These are phyloP conservation scores for Phoxinus phoxinus DNA, from an alignment of 2,113 vertebrate genomes.

Conservation along the genomic window DNA sequence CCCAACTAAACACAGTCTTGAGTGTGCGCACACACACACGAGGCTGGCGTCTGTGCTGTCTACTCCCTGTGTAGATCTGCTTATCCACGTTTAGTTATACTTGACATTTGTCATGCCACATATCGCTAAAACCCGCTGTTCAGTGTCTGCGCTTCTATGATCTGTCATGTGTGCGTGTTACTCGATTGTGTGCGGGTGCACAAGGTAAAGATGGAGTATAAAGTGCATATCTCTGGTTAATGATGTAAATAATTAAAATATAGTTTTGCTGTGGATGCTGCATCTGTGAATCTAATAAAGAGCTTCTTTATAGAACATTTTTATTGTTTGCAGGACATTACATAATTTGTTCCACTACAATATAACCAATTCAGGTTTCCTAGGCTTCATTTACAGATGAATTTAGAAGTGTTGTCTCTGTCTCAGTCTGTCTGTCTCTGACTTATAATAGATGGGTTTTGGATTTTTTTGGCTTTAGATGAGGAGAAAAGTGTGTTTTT, in stretches of 20 bases:
- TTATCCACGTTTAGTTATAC: background rate
- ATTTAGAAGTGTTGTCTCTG: background rate
- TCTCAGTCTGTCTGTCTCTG: conserved; percentile 39
- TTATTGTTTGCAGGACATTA: background rate
- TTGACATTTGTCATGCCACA: conserved; percentile 15
- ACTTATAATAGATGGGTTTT: background rate
- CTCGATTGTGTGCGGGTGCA: background rate
- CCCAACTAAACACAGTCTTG: conserved; percentile 19
- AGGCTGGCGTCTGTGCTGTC: background rate
- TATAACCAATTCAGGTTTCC: background rate
- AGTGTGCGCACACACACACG: background rate
- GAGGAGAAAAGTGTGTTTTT: conserved; percentile 21
- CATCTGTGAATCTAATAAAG: conserved; percentile 14
- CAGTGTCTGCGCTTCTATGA: background rate
- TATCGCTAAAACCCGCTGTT: background rate
- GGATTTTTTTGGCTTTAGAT: conserved; percentile 24
- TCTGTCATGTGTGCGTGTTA: background rate
- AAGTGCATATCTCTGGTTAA: background rate
- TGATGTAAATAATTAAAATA: background rate
- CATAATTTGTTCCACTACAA: background rate
- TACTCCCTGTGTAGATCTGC: background rate
- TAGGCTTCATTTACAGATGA: background rate
- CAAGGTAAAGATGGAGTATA: conserved; percentile 5
- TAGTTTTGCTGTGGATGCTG: background rate
- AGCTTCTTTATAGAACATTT: background rate